A percentile compares a stretch with the other conserved stretches of the same genome.
These are phyloP conservation scores for Pachyseris speciosa DNA, from an alignment of 64 coral and sea anemone species.

Conservation along the genomic window DNA sequence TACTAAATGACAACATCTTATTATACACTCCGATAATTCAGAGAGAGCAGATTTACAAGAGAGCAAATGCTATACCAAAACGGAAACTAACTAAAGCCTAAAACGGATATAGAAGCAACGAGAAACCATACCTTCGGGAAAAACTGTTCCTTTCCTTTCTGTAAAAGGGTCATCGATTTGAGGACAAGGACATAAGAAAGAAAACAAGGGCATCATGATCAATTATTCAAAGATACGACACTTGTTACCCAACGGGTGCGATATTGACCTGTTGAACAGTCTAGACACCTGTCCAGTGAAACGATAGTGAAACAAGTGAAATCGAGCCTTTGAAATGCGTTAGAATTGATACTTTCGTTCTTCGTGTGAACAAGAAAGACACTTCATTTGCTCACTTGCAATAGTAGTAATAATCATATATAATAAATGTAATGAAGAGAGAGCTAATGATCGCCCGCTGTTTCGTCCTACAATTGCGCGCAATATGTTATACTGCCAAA, in stretches of 20 bases:
- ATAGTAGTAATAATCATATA: too few species aligned
- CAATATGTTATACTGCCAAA: too few species aligned
- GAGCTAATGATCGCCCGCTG: too few species aligned
- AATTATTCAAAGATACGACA: conserved; percentile 1
- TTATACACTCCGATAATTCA: neutral
- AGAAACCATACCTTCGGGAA: conserved; percentile 16
- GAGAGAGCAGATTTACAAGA: neutral
- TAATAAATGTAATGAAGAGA: too few species aligned
- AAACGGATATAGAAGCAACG: neutral
- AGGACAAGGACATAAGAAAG: neutral
- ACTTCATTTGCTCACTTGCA: too few species aligned
- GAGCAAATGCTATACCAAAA: neutral
- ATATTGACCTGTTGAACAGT: neutral
- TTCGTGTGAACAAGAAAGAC: too few species aligned
- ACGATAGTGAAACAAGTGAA: neutral
- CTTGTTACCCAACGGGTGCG: neutral
- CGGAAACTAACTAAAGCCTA: neutral
- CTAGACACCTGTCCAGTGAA: neutral
- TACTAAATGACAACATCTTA: neutral
- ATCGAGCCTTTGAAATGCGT: neutral
- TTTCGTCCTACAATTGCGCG: too few species aligned
- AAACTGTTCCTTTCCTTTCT: neutral
- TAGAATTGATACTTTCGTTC: too few species aligned
- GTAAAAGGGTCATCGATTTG: conserved; percentile 24
- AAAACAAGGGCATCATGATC: neutral